These are phyloP conservation scores for Ommatoiulus sabulosus DNA, from an alignment of 2,888 invertebrate species.

Conservation along the genomic window DNA sequence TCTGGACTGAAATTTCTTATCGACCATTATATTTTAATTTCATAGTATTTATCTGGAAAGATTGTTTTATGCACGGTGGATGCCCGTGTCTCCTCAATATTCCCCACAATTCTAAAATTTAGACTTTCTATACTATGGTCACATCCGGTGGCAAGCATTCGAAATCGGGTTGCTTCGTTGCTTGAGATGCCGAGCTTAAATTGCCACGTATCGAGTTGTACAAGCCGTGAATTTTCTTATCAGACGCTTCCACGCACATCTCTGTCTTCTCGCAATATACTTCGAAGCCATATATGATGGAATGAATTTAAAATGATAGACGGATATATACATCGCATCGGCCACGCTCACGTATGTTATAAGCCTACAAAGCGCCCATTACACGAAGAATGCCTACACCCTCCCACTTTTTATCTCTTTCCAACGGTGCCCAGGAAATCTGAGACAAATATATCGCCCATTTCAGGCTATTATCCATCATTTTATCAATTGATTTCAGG, in stretches of 20 bases:
- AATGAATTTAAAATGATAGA: neutral
- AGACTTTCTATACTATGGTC: neutral
- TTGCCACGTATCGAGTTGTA: neutral
- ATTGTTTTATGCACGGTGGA: no score
- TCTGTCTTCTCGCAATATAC: neutral
- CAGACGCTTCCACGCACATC: neutral
- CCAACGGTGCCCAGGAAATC: neutral
- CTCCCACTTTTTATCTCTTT: neutral
- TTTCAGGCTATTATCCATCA: neutral
- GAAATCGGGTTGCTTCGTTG: neutral
- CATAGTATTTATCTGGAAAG: no score
- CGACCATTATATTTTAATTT: no score
- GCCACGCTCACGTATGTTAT: neutral
- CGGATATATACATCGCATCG: neutral
- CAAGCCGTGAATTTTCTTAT: constrained; percentile 3
- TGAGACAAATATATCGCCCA: neutral
- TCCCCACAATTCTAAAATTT: neutral
- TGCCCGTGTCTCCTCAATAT: no score
- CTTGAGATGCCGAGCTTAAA: neutral
- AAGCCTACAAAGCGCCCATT: neutral
- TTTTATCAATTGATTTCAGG: neutral
- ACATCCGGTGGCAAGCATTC: neutral
- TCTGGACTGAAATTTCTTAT: no score
- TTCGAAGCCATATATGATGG: neutral
- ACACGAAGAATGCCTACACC: neutral